Conservation (phyloP, 2,888 invertebrate genomes). For the Ceratothoa steindachneri region DNA sequence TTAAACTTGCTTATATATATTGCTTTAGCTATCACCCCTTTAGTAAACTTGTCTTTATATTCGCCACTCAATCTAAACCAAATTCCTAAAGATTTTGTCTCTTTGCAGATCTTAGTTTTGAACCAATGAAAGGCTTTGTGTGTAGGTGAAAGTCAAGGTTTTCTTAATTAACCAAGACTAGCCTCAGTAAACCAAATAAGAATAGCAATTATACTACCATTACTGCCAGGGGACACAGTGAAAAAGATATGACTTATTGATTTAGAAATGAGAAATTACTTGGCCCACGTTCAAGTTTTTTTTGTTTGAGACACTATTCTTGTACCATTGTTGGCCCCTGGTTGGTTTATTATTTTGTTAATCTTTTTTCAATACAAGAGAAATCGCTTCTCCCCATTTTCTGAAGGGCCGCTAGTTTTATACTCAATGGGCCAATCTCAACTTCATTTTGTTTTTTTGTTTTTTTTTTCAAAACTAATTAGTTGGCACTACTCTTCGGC, state of each 20-base stretch:
- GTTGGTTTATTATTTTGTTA: conserved; percentile 23
- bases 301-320: conserved; percentile 17
- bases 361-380: background rate
- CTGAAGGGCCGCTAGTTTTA: background rate
- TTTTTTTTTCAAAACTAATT: background rate
- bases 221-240: conserved; percentile 48
- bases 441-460: background rate
- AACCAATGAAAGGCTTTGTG: conserved; percentile 44
- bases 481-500: conserved; percentile 22
- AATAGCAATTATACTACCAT: conserved; percentile 25
- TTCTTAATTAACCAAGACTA: conserved; percentile 41
- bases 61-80: background rate
- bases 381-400: background rate
- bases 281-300: conserved; percentile 33
- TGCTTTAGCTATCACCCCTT: background rate
- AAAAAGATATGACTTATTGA: conserved; percentile 11
- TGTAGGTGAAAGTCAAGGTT: conserved; percentile 42
- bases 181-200: no score
- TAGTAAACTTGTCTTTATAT: no score
- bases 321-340: conserved; percentile 47
- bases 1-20: background rate
- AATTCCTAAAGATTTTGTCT: conserved; percentile 1
- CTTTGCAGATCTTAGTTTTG: conserved; percentile 37
- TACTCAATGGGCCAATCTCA: conserved; percentile 5
- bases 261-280: conserved; percentile 20